Evolutionary conservation across 1,140 invertebrate species (phyloP).

Genomic region (Microvelia longipes): DNA sequence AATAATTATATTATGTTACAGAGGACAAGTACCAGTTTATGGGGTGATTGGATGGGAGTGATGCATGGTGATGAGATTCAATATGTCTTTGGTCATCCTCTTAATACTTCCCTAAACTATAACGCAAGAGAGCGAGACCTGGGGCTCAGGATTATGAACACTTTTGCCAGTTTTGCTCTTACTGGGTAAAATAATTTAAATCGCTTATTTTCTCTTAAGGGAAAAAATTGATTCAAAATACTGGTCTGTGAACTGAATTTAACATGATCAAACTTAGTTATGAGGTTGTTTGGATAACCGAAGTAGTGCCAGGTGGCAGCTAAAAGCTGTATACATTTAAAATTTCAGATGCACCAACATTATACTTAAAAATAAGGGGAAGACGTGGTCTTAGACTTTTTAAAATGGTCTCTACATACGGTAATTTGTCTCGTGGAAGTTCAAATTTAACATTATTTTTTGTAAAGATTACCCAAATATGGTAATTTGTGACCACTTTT

Average conservation of each 20-base stretch:
- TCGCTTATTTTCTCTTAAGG: not conserved
- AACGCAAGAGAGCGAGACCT: constrained; percentile 66
- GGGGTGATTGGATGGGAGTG: constrained; percentile 96
- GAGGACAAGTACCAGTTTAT: constrained; percentile 72
- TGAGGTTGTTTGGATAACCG: no score
- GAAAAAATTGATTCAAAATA: not conserved
- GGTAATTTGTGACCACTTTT: no score
- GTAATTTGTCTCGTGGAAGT: no score
- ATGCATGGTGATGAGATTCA: constrained; percentile 94
- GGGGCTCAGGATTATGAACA: constrained; percentile 66
- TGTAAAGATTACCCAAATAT: no score
- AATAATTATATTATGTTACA: no score
- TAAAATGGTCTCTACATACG: no score
- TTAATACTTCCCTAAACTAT: constrained; percentile 68
- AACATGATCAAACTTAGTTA: not conserved
- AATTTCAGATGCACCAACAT: no score
- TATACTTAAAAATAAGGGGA: no score
- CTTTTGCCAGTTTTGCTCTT: constrained; percentile 71
- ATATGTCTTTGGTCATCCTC: constrained; percentile 85
- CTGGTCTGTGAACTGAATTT: not conserved
- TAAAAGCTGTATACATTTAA: no score
- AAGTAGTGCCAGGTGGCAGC: no score
- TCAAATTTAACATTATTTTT: no score
- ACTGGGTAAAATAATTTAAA: constrained; percentile 52
- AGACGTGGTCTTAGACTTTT: no score